Conservation (phyloP, 2,797 vertebrate species). For the Hirundo rustica region DNA sequence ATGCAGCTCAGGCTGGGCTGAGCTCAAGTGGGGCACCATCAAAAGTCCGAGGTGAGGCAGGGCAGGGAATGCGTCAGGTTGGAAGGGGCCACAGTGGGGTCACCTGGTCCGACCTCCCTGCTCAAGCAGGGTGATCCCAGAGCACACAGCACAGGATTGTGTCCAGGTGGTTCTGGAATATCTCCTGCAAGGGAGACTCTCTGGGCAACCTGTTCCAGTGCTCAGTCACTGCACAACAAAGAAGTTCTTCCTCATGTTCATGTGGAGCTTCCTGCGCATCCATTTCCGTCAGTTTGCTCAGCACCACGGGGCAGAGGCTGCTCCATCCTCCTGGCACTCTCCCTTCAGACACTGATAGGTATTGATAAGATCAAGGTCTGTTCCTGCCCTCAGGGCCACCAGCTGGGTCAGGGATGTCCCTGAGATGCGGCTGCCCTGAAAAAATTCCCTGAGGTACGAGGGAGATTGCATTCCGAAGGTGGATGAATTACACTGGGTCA, state of each 20-base stretch:
- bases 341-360: not conserved
- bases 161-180: not conserved
- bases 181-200: not conserved
- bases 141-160: not conserved
- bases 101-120: not conserved
- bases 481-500: not conserved
- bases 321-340: not conserved
- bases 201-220: not conserved
- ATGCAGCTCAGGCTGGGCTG: not conserved
- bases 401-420: too few relatives aligned
- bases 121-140: not conserved
- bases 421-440: not conserved
- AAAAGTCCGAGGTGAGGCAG: not conserved
- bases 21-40: not conserved
- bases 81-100: not conserved
- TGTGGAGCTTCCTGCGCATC: rapidly evolving
- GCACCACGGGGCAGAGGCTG: rapidly evolving
- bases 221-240: too few relatives aligned
- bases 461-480: not conserved
- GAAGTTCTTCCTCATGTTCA: not conserved
- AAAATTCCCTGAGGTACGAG: rapidly evolving
- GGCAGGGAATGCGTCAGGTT: not conserved
- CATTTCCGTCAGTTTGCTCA: not conserved
- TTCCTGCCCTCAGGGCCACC: too few relatives aligned
- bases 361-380: not conserved